Evolutionary conservation across 2,888 invertebrate genomes (phyloP).

Genomic region (Hoplodrina ambigua): DNA sequence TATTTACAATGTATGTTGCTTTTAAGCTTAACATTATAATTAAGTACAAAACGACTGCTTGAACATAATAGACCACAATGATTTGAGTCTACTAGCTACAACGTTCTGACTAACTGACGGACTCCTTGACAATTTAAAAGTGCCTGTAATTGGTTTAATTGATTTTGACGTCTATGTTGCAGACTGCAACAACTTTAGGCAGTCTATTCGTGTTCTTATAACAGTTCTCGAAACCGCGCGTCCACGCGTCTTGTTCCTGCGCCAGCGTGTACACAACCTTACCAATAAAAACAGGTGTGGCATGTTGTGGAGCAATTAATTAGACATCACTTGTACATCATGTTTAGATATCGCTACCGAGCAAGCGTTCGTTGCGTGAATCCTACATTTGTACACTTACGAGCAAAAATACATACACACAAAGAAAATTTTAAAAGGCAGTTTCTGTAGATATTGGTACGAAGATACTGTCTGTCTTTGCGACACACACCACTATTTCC

Average conservation of each 20-base stretch:
- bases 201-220: not conserved
- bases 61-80: no score
- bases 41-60: no score
- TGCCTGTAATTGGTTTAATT: no score
- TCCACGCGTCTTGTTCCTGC: constrained; percentile 8
- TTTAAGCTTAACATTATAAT: no score
- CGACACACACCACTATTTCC: no score
- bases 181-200: no score
- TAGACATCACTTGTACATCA: constrained; percentile 57
- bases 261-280: constrained; percentile 21
- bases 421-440: not conserved
- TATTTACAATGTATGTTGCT: not conserved
- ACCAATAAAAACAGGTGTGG: constrained; percentile 48
- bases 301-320: constrained; percentile 65
- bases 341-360: constrained; percentile 48
- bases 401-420: constrained; percentile 3
- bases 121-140: no score
- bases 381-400: constrained; percentile 25
- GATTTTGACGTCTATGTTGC: no score
- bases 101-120: no score
- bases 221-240: not conserved
- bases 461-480: not conserved
- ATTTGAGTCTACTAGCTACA: no score
- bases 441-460: no score
- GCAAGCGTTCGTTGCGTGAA: constrained; percentile 52